Conservation (phyloP, 2,888 invertebrate genomes). For the Acanthopleura granulata region DNA sequence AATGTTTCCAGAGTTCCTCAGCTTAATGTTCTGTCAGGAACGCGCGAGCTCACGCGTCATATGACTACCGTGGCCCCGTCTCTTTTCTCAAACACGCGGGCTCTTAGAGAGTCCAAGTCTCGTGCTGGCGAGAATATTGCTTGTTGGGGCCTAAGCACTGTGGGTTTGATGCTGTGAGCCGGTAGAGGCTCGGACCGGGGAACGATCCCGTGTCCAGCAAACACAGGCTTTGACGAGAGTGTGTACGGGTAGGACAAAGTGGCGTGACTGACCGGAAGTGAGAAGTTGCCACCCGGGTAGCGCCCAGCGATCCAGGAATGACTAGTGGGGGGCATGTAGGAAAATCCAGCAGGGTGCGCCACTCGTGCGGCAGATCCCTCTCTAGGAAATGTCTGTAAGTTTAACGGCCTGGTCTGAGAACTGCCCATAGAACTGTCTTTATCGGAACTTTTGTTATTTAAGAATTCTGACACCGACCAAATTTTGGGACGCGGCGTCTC, state of each 20-base stretch:
- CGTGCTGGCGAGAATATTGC: slow-evolving; percentile 57
- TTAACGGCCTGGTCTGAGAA: neutral
- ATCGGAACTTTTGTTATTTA: slow-evolving; percentile 16
- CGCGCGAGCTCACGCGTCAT: neutral
- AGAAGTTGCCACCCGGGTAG: slow-evolving; percentile 24
- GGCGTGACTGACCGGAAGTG: slow-evolving; percentile 53
- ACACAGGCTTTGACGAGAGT: slow-evolving; percentile 45
- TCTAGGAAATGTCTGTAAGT: slow-evolving; percentile 13
- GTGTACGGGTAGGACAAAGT: slow-evolving; percentile 61
- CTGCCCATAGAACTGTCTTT: neutral
- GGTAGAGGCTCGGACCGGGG: slow-evolving; percentile 21
- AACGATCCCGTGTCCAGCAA: slow-evolving; percentile 19
- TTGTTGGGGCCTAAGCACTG: slow-evolving; percentile 42
- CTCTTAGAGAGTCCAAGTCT: slow-evolving; percentile 54
- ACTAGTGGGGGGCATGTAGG: slow-evolving; percentile 16
- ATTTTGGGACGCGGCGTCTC: neutral
- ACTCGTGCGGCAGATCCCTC: neutral
- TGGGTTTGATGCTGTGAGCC: slow-evolving; percentile 34
- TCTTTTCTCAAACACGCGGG: slow-evolving; percentile 27
- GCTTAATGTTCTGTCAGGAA: too few relatives aligned
- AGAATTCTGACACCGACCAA: slow-evolving; percentile 16
- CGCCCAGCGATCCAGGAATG: slow-evolving; percentile 17
- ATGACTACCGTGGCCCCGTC: slow-evolving; percentile 14
- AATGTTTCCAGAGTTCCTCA: too few relatives aligned
- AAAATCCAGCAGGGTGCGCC: neutral